Conservation (phyloP, 2,888 invertebrate species). For the Tillus elongatus region DNA sequence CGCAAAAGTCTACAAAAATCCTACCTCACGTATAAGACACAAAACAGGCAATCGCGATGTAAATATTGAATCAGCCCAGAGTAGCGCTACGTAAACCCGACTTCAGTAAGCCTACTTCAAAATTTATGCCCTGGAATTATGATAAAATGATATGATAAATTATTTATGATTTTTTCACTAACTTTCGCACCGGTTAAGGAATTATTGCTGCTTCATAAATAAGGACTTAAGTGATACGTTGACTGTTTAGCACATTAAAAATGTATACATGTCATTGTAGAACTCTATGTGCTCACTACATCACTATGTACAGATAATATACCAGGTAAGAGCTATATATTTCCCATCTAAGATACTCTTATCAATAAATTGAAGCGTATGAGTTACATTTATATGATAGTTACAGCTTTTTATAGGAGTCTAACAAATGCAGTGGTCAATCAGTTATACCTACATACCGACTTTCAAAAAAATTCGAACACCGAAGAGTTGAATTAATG, state of each 20-base stretch:
- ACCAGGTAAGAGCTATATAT: no score
- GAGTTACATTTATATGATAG: no score
- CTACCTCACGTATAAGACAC: no score
- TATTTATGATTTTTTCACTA: slow-evolving; percentile 44
- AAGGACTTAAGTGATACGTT: slow-evolving; percentile 27
- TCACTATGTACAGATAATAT: no score
- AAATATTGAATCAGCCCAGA: slow-evolving; percentile 31
- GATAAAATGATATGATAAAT: slow-evolving; percentile 42
- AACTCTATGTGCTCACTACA: slow-evolving; percentile 23
- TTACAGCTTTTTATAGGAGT: no score
- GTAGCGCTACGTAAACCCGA: slow-evolving; percentile 19
- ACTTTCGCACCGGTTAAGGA: slow-evolving; percentile 33
- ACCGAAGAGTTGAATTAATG: no score
- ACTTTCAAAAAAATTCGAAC: no score
- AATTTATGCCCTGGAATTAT: slow-evolving; percentile 42
- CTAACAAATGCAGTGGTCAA: no score
- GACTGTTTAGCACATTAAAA: slow-evolving; percentile 29
- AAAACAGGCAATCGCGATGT: slow-evolving; percentile 24
- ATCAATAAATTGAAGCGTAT: no score
- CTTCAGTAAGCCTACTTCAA: slow-evolving; percentile 33
- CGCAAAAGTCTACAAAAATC: no score
- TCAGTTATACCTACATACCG: no score
- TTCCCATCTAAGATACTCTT: no score
- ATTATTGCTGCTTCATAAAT: slow-evolving; percentile 24
- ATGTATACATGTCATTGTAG: slow-evolving; percentile 27